phyloP scores from a whole-genome alignment of 2,888 invertebrate species.

The Coelopa pilipes region DNA sequence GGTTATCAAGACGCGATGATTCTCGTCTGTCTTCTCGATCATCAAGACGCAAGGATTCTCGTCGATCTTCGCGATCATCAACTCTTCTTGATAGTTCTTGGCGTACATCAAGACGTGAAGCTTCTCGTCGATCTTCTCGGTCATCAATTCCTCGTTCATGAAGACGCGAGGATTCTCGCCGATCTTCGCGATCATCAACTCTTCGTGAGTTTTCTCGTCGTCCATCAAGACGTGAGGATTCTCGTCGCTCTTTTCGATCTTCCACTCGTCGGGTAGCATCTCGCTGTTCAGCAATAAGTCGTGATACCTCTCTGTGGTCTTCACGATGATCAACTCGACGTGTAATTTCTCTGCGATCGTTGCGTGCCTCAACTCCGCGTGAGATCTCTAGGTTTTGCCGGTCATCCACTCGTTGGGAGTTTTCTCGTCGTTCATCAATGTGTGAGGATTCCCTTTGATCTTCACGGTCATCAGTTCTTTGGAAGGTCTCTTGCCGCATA shows the following conservation, averaged over 20 bases:
- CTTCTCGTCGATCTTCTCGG: conserved; percentile 21
- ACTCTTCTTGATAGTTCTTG: conserved; percentile 22
- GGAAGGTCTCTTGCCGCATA: background rate
- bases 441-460: background rate
- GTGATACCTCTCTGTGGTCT: background rate
- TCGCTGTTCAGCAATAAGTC: background rate
- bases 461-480: conserved; percentile 15
- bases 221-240: background rate
- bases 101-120: conserved; percentile 1
- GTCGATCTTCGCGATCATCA: conserved; percentile 16
- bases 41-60: background rate
- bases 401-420: background rate
- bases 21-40: conserved; percentile 9
- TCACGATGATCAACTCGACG: background rate
- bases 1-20: background rate
- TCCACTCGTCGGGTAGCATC: conserved; percentile 7
- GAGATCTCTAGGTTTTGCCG: conserved; percentile 5
- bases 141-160: conserved; percentile 2
- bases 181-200: background rate
- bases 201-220: background rate
- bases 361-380: background rate
- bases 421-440: conserved; percentile 7
- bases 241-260: conserved; percentile 5
- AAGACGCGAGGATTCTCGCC: background rate
- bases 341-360: background rate